A percentile compares a stretch with the other conserved stretches of the same genome.
phyloP scores from a whole-genome alignment of 2,888 invertebrate genomes.

The Alsophila aescularia region DNA sequence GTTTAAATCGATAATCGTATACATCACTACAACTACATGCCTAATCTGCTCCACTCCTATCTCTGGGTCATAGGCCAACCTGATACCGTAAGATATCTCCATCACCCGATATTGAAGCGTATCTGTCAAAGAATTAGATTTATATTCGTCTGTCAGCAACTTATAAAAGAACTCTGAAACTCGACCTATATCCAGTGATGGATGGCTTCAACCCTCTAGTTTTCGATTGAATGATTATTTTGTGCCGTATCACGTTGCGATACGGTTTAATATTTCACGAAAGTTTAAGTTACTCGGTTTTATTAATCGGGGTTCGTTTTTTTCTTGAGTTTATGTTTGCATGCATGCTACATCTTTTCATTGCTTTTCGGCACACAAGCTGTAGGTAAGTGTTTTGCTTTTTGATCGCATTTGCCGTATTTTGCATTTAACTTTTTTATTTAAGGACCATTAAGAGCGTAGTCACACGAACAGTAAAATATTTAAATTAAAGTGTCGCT shows the following conservation, averaged over 20 bases:
- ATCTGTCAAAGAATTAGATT: slow-evolving; percentile 48
- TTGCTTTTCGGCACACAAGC: slow-evolving; percentile 11
- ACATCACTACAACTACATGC: slow-evolving; percentile 53
- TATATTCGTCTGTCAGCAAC: slow-evolving; percentile 47
- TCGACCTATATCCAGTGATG: slow-evolving; percentile 69
- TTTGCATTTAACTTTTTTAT: slow-evolving; percentile 9
- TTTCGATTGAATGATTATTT: slow-evolving; percentile 45
- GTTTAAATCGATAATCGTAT: slow-evolving; percentile 13
- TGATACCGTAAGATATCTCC: slow-evolving; percentile 66
- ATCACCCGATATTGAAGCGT: slow-evolving; percentile 48
- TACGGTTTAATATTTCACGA: slow-evolving; percentile 31
- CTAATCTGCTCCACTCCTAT: slow-evolving; percentile 69
- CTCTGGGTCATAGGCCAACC: slow-evolving; percentile 71
- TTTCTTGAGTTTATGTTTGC: slow-evolving; percentile 1
- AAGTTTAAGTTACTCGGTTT: neutral
- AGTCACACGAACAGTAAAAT: neutral
- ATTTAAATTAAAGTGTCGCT: neutral
- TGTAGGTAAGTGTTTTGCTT: slow-evolving; percentile 10
- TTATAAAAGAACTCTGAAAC: slow-evolving; percentile 56
- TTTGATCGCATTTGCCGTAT: slow-evolving; percentile 9
- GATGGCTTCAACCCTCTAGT: slow-evolving; percentile 60
- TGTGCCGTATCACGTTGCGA: slow-evolving; percentile 32
- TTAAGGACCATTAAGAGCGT: slow-evolving; percentile 7
- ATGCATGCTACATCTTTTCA: neutral
- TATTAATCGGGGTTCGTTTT: slow-evolving; percentile 4